Conservation (phyloP, 2,797 vertebrate genomes). For the Chrysocyon brachyurus region DNA sequence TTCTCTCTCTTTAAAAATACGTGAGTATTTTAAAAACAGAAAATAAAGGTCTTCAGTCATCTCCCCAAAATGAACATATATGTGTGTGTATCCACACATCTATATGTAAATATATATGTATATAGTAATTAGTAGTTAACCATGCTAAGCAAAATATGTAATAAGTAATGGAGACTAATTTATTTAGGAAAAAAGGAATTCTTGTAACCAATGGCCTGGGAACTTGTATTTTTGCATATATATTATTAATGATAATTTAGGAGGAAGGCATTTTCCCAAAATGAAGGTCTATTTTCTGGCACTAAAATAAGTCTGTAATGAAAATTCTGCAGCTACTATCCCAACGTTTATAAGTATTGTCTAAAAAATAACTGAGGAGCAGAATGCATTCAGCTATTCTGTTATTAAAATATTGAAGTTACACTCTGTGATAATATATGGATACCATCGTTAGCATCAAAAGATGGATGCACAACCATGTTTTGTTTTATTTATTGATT, state of each 20-base stretch:
- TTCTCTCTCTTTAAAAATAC: background rate
- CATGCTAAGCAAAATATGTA: background rate
- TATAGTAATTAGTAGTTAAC: background rate
- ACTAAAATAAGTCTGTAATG: background rate
- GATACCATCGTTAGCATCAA: background rate
- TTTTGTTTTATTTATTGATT: background rate
- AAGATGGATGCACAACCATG: background rate
- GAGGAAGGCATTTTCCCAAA: background rate
- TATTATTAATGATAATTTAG: background rate
- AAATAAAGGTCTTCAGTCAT: background rate
- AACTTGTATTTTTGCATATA: background rate
- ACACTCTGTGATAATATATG: accelerated
- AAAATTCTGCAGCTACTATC: background rate
- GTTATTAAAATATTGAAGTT: background rate
- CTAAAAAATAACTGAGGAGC: background rate
- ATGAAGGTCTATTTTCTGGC: background rate
- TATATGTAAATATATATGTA: background rate
- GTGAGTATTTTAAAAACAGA: background rate
- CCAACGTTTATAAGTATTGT: background rate
- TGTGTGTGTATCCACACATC: background rate
- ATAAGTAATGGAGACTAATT: background rate
- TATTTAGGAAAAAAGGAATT: background rate
- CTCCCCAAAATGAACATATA: background rate
- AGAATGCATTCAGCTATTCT: background rate
- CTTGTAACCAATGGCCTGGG: background rate